Conservation (phyloP, 37 sponge, comb jelly and placozoan species). For the Lycopodina hypogea region DNA sequence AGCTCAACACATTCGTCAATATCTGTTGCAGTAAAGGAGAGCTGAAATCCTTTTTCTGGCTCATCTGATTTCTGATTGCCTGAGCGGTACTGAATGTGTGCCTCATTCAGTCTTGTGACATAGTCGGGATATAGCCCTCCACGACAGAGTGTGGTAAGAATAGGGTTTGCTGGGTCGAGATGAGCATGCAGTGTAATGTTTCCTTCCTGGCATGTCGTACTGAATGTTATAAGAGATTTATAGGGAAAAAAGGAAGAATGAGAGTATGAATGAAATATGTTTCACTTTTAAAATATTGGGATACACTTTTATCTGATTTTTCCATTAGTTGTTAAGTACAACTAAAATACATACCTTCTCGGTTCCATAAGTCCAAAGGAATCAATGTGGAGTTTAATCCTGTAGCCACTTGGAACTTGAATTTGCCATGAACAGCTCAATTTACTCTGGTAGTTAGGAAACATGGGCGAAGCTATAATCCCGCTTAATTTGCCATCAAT, state of each 20-base stretch:
- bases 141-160: not conserved
- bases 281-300: too few relatives aligned
- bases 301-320: too few relatives aligned
- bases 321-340: too few relatives aligned
- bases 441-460: constrained; percentile 1
- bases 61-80: too few relatives aligned
- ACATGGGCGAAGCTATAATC: constrained; percentile 21
- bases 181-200: not conserved
- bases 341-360: not conserved
- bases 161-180: not conserved
- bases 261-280: too few relatives aligned
- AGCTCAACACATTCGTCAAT: constrained; percentile 40
- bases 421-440: constrained; percentile 39
- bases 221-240: too few relatives aligned
- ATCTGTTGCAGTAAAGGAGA: constrained; percentile 7
- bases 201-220: not conserved
- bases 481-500: not conserved
- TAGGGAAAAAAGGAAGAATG: too few relatives aligned
- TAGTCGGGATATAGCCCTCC: not conserved
- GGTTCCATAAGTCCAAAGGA: not conserved
- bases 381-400: constrained; percentile 5
- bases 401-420: constrained; percentile 28
- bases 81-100: constrained; percentile 12
- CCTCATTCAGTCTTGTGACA: not conserved
- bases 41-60: constrained; percentile 32